phyloP scores from a whole-genome alignment of 2,888 invertebrate genomes.

The Melieria picta region DNA sequence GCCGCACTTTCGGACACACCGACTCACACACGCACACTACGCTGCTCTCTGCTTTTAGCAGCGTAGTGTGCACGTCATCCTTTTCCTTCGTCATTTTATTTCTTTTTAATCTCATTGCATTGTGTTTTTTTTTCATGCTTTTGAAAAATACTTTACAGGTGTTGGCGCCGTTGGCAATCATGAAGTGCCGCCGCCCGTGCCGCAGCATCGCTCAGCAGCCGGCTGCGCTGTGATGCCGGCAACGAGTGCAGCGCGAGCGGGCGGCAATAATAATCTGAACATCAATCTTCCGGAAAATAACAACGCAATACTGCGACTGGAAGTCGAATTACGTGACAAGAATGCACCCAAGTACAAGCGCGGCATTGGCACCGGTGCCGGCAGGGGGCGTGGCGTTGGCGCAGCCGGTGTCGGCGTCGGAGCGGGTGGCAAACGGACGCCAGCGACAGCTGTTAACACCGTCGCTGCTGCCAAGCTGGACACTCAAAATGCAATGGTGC shows the following conservation, averaged over 20 bases:
- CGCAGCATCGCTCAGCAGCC: constrained; percentile 42
- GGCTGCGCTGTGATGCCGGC: constrained; percentile 27
- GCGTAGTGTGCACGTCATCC: no score
- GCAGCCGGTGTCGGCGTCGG: constrained; percentile 43
- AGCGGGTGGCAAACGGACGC: constrained; percentile 63
- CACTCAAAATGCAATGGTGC: constrained; percentile 70
- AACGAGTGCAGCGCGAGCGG: constrained; percentile 19
- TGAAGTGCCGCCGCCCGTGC: constrained; percentile 43
- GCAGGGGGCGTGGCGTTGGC: constrained; percentile 60
- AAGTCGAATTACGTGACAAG: constrained; percentile 67
- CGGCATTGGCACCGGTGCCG: constrained; percentile 63
- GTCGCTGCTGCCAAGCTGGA: constrained; percentile 49
- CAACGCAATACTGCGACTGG: constrained; percentile 65
- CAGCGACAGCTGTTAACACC: constrained; percentile 4
- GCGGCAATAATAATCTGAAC: constrained; percentile 63
- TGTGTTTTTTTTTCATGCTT: not conserved
- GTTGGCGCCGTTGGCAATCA: constrained; percentile 52
- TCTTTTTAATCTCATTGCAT: constrained; percentile 8
- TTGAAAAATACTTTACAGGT: constrained; percentile 10
- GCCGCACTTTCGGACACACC: no score
- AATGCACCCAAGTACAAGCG: constrained; percentile 65
- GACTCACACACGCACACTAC: no score
- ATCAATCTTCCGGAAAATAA: constrained; percentile 66
- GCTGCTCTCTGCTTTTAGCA: no score
- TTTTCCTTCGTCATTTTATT: no score